phyloP scores from a whole-genome alignment of 2,113 vertebrate genomes.

The Strigops habroptila region DNA sequence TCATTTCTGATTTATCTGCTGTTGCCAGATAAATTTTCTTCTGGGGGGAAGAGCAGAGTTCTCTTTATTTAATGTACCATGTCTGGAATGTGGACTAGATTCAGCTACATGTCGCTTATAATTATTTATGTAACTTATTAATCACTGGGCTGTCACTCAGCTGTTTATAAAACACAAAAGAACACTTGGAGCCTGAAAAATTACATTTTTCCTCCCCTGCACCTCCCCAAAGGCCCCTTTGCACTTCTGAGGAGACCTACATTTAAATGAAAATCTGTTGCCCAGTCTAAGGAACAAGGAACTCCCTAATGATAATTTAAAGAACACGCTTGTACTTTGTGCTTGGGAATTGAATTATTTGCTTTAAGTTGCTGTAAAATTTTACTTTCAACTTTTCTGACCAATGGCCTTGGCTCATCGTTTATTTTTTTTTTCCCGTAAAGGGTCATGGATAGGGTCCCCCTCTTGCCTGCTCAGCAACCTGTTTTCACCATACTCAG shows the following conservation, averaged over 20 bases:
- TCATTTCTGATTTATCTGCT: conserved; percentile 64
- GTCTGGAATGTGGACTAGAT: conserved; percentile 66
- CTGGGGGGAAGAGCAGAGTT: conserved; percentile 49
- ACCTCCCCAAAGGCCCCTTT: conserved; percentile 54
- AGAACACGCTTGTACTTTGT: background rate
- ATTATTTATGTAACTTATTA: conserved; percentile 73
- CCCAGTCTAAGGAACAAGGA: background rate
- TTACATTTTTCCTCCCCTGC: conserved; percentile 60
- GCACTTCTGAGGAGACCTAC: conserved; percentile 38
- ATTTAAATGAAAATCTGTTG: conserved; percentile 59
- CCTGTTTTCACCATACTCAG: background rate
- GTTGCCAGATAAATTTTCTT: conserved; percentile 61
- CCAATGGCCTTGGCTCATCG: background rate
- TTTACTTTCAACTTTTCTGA: background rate
- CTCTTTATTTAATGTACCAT: conserved; percentile 69
- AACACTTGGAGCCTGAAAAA: conserved; percentile 68
- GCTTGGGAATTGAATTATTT: background rate
- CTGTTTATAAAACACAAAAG: conserved; percentile 67
- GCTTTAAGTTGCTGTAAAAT: conserved; percentile 1
- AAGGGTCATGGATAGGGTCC: background rate
- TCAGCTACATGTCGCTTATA: conserved; percentile 62
- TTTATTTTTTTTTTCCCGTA: background rate
- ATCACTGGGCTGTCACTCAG: conserved; percentile 58
- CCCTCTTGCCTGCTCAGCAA: background rate
- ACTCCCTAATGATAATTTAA: conserved; percentile 26